A percentile compares a stretch with the other conserved stretches of the same genome.
Evolutionary conservation across 2,888 invertebrate genomes (phyloP).

Genomic region (Drosophila mimica): DNA sequence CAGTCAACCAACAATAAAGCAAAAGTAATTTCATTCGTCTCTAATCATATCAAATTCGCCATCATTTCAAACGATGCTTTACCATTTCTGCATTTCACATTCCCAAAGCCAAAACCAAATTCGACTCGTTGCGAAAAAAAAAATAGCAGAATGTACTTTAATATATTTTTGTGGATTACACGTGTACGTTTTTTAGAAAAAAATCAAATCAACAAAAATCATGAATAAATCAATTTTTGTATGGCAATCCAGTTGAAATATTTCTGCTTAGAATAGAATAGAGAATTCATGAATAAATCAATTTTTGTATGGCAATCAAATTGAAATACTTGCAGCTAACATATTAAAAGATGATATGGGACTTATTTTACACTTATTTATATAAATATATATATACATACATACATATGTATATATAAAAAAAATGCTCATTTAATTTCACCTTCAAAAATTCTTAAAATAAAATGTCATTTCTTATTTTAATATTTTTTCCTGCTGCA

Average conservation of each 20-base stretch:
- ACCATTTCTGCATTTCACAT: constrained; percentile 32
- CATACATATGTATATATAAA: not conserved
- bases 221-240: not conserved
- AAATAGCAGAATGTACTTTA: constrained; percentile 7
- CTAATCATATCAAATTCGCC: constrained; percentile 68
- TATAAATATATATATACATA: not conserved
- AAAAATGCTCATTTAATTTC: too few species aligned
- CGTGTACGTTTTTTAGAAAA: not conserved
- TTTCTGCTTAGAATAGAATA: not conserved
- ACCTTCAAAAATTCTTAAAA: too few species aligned
- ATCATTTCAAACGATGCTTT: constrained; percentile 15
- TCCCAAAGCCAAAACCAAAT: constrained; percentile 30
- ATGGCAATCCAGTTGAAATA: not conserved
- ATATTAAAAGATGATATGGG: not conserved
- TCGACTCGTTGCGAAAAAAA: constrained; percentile 17
- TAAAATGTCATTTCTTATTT: too few species aligned
- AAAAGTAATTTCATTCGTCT: constrained; percentile 63
- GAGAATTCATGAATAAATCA: not conserved
- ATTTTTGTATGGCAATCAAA: not conserved
- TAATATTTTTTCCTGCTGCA: too few species aligned
- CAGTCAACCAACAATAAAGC: constrained; percentile 36
- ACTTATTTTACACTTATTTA: not conserved
- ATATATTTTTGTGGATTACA: constrained; percentile 3
- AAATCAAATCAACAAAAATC: not conserved
- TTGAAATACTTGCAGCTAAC: not conserved